phyloP scores from a whole-genome alignment of 2,888 invertebrate species.

The Neoascia interrupta region DNA sequence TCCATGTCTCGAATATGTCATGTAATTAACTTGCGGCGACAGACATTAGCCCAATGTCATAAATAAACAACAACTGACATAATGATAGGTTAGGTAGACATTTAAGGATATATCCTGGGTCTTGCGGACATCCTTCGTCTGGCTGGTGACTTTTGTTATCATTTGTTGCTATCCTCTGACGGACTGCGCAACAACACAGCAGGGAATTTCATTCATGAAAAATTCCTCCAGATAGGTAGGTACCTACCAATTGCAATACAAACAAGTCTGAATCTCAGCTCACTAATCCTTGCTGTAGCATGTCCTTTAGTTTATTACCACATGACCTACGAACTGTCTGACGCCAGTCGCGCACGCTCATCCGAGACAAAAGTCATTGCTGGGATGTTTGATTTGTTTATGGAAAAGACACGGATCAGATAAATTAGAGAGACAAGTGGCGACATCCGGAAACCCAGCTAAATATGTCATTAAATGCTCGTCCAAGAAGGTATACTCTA shows the following conservation, averaged over 20 bases:
- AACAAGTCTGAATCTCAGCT: slow-evolving; percentile 24
- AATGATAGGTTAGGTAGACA: slow-evolving; percentile 22
- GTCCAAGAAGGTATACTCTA: slow-evolving; percentile 29
- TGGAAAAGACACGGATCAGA: slow-evolving; percentile 53
- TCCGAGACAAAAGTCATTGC: slow-evolving; percentile 19
- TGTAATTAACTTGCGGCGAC: slow-evolving; percentile 31
- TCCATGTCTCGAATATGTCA: background rate
- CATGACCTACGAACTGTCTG: slow-evolving; percentile 45
- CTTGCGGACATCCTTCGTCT: slow-evolving; percentile 3
- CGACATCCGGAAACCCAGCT: slow-evolving; percentile 66
- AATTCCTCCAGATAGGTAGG: no score
- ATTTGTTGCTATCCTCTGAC: slow-evolving; percentile 36
- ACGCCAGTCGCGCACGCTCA: slow-evolving; percentile 57
- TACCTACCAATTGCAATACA: slow-evolving; percentile 27
- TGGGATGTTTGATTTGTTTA: slow-evolving; percentile 35
- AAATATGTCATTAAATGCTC: slow-evolving; percentile 68
- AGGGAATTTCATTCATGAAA: slow-evolving; percentile 72
- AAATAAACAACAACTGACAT: slow-evolving; percentile 21
- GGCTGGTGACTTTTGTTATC: slow-evolving; percentile 53
- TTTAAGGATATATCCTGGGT: background rate
- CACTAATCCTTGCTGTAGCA: slow-evolving; percentile 18
- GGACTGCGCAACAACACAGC: slow-evolving; percentile 68
- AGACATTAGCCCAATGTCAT: slow-evolving; percentile 15
- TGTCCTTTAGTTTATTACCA: slow-evolving; percentile 37
- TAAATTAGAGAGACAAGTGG: slow-evolving; percentile 67